Base-by-base conservation (phyloP, 1,140 invertebrate species). In the Drosophila pseudoananassae region DNA sequence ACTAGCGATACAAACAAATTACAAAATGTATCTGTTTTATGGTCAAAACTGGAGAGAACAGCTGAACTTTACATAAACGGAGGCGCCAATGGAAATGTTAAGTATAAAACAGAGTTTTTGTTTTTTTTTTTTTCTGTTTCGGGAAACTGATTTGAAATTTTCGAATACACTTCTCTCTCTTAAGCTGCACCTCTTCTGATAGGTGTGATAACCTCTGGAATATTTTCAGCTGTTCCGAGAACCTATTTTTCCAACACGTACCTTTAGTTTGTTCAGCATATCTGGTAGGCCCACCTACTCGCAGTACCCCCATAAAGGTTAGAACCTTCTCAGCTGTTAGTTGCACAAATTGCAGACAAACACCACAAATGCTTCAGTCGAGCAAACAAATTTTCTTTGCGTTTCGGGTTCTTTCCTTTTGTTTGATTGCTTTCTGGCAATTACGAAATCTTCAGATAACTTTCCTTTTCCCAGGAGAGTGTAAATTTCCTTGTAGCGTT, bases 1-100 rank as follows among this genome's bases (percentile, higher is more conserved):
- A 51, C 66, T 47, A 59, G 61, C 76, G 72, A 85, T 80, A 74
- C 56, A 84, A 78, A 84, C 77, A 87, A 84, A 81, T 87, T 84
- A 77, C 77, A 87, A 87, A 87, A 81, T 50, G 73, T 79, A 87
- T 84, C 63, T 54, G 40, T 63, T 77, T 81, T 58, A 66, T 64
- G 58, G 58, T 54, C 27, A 15, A 27, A 20, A 9, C 8, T n/a
- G 7, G 27, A 20, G 49, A 46, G 45, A 72, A 61, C 73, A 84
- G 80, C 72, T 85, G 76, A 52, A 17, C 29, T 25, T 38, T 20
- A 55, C 50, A 50, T 8, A 40, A 43, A 40, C 59, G 52, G 38
- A 43, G 71, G 70, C 71, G 71, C 71, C 71, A 74, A 31, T 25
- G 52, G 47, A 64, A 65, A 75, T 38, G 23, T 27, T 38, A 15